Evolutionary conservation across 2,797 vertebrate species (phyloP).

Genomic region (Nannoperca obscura): DNA sequence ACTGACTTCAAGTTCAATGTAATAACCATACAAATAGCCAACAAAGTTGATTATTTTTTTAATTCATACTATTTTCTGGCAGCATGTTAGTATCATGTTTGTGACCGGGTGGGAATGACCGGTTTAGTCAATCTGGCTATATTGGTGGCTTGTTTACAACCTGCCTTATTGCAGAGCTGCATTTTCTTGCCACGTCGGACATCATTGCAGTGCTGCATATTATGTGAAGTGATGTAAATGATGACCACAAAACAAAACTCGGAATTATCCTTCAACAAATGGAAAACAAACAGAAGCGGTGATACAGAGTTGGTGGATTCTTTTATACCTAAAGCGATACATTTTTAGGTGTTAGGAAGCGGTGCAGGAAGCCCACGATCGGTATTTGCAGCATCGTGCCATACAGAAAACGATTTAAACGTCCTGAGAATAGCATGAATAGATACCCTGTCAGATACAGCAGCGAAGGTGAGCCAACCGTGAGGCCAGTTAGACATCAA

Average conservation of each 20-base stretch:
- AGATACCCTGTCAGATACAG: slow-evolving; percentile 76
- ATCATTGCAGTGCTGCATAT: not conserved
- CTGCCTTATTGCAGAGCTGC: not conserved
- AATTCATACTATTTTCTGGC: too few species aligned
- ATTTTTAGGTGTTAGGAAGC: slow-evolving; percentile 48
- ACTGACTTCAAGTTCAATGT: not conserved
- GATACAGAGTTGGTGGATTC: not conserved
- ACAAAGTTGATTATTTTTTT: not conserved
- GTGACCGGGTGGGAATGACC: not conserved
- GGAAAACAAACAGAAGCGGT: not conserved
- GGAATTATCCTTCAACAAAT: not conserved
- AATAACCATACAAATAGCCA: not conserved
- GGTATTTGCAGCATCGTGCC: slow-evolving; percentile 68
- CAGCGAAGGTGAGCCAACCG: slow-evolving; percentile 88
- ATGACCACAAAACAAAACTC: not conserved
- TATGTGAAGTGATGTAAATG: not conserved
- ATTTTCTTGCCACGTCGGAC: not conserved
- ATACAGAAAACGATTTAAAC: slow-evolving; percentile 71
- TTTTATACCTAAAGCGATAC: slow-evolving; percentile 8
- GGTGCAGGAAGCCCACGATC: slow-evolving; percentile 32
- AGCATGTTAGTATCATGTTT: too few species aligned
- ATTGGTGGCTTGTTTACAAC: not conserved
- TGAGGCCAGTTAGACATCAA: slow-evolving; percentile 90
- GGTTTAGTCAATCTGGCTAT: not conserved
- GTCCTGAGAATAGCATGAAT: slow-evolving; percentile 67